Conservation (phyloP, 2,888 invertebrate genomes). For the Ormyrus pomaceus region DNA sequence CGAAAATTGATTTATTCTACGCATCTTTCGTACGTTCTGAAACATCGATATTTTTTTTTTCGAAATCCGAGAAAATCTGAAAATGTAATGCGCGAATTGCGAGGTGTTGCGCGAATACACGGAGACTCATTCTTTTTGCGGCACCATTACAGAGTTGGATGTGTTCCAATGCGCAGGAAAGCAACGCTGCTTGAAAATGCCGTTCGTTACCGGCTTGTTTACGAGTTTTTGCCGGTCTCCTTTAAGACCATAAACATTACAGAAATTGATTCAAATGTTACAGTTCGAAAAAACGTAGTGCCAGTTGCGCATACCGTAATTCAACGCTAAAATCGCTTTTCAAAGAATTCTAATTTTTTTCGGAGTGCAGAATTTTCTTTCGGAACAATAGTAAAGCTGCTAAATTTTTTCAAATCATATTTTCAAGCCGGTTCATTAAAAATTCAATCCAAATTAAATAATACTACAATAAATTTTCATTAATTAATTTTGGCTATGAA, state of each 20-base stretch:
- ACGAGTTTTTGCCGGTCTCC: conserved; percentile 36
- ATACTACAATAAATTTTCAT: too few species aligned
- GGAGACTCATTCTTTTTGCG: conserved; percentile 50
- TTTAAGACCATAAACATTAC: conserved; percentile 35
- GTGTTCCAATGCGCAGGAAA: conserved; percentile 47
- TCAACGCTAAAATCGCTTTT: too few species aligned
- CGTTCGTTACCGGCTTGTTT: conserved; percentile 58
- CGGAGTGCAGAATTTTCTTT: too few species aligned
- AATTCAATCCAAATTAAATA: too few species aligned
- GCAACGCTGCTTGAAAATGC: conserved; percentile 55
- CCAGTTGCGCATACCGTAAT: too few species aligned
- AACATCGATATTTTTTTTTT: conserved; percentile 2
- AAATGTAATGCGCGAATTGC: conserved; percentile 23
- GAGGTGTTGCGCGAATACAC: conserved; percentile 40
- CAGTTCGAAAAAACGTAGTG: background rate
- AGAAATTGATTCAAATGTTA: conserved; percentile 29
- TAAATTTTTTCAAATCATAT: too few species aligned
- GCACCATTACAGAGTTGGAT: conserved; percentile 55
- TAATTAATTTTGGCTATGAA: too few species aligned
- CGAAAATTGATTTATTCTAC: background rate
- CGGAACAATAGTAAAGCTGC: too few species aligned
- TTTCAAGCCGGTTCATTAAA: too few species aligned
- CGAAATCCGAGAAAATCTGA: background rate
- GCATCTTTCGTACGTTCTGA: background rate
- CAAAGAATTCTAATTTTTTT: too few species aligned